A percentile compares a stretch with the other conserved stretches of the same genome.
Evolutionary conservation across 2,113 vertebrate genomes (phyloP).

Genomic region (Peromyscus polionotus): DNA sequence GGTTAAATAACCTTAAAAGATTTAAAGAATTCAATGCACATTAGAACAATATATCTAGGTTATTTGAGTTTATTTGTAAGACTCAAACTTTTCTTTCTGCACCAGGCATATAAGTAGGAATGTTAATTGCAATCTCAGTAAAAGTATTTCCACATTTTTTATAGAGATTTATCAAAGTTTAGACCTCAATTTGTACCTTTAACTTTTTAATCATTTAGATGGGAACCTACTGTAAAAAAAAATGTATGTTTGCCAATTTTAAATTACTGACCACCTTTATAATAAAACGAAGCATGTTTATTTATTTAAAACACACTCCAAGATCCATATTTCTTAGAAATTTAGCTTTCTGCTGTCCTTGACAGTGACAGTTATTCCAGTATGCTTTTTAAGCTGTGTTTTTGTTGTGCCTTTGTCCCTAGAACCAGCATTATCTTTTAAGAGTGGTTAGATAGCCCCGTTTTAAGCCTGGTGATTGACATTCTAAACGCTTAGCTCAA

Average conservation of each 20-base stretch:
- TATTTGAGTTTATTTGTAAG: neutral
- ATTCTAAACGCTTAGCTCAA: neutral
- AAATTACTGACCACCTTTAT: neutral
- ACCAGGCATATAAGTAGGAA: too few relatives aligned
- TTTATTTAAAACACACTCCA: neutral
- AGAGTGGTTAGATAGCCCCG: too few relatives aligned
- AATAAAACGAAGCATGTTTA: neutral
- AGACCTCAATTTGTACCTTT: neutral
- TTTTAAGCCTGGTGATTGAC: neutral
- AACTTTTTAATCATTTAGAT: neutral
- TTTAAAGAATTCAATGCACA: too few relatives aligned
- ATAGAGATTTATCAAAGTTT: neutral
- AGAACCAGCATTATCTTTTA: neutral
- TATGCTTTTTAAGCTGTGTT: neutral
- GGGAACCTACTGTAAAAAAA: neutral
- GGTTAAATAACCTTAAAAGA: neutral
- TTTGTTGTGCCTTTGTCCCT: neutral
- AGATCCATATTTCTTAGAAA: neutral
- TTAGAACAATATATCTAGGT: neutral
- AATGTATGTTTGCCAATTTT: neutral
- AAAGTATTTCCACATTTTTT: neutral
- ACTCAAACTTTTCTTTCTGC: accelerated
- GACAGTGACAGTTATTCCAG: neutral
- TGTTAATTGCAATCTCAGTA: neutral
- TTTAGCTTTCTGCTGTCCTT: neutral